Evolutionary conservation across 2,113 vertebrate genomes (phyloP).

Genomic region (Ictalurus furcatus): DNA sequence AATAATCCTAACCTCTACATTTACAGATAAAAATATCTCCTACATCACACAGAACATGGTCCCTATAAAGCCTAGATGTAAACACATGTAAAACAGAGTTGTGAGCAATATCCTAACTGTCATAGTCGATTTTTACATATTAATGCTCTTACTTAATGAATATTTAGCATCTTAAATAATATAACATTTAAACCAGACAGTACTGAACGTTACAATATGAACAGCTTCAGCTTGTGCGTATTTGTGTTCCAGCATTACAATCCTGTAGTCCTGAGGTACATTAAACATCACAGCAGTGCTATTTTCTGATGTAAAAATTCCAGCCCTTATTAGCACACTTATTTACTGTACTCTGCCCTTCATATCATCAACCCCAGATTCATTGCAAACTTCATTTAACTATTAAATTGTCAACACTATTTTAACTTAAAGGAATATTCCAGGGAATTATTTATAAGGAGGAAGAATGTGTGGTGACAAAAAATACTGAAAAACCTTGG

Average conservation of each 20-base stretch:
- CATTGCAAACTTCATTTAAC: neutral
- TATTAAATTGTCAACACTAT: neutral
- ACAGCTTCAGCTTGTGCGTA: neutral
- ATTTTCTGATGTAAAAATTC: neutral
- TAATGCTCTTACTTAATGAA: neutral
- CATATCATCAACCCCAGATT: neutral
- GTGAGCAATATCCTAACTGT: neutral
- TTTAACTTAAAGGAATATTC: neutral
- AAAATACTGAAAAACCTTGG: neutral
- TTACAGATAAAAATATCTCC: neutral
- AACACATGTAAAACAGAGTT: conserved; percentile 29
- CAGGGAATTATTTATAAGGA: neutral
- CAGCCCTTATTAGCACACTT: neutral
- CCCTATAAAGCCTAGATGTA: conserved; percentile 20
- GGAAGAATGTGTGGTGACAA: neutral
- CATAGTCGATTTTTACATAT: neutral
- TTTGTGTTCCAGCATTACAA: neutral
- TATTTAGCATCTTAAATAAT: neutral
- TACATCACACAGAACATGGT: conserved; percentile 44
- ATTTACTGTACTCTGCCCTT: neutral
- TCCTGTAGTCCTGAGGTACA: neutral
- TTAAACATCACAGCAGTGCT: neutral
- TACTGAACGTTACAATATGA: neutral
- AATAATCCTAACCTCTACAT: conserved; percentile 26
- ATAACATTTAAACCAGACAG: neutral